Evolutionary conservation across 2,113 vertebrate species (phyloP), one percentile per base, ranked within the genome.

Genomic region (Xerus inauris): DNA sequence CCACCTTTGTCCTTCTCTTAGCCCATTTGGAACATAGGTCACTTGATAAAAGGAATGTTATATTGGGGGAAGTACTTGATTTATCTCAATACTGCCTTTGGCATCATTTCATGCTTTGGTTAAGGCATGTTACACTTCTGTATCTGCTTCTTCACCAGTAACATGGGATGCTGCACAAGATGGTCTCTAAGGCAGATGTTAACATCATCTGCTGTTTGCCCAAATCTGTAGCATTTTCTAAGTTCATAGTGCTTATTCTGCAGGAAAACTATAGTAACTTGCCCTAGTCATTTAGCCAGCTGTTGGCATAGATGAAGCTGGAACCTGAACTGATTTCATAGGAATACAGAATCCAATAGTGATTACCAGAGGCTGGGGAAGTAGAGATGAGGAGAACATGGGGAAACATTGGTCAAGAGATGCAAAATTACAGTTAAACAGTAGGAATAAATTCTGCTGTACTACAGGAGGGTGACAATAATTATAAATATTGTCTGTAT

Each of bases 241-340:
- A 0, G 13, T 54, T 32, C 14, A 54, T 24, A 54, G 20, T 22
- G 10, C 47, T 57, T 26, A 17, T 65, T 65, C 72, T 42, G 2
- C 57, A n/a, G 11, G 28, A 5, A 40, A 9, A 26, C 4, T 40
- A 13, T 12, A 51, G 20, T 38, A 32, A 30, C 5, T 62, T 64
- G 32, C 35, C 6, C 3, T 14, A 45, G 51, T 22, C 38, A 6
- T 22, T 20, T 3, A 8, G 7, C 0, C 17, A 3, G 14, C 8
- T 49, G 10, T 3, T 51, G 57, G n/a, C 40, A 30, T 17, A n/a
- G 24, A 17, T 28, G 5, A 67, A 20, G 45, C 5, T 45, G 11
- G 1, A 22, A 24, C 9, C 20, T 20, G 10, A 19, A 2, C 13
- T 42, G 20, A 57, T 65, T 6, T 26, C 59, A 28, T 7, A 32